Conservation (phyloP, 2,797 vertebrate species). For the Notoglanidium macrostoma region DNA sequence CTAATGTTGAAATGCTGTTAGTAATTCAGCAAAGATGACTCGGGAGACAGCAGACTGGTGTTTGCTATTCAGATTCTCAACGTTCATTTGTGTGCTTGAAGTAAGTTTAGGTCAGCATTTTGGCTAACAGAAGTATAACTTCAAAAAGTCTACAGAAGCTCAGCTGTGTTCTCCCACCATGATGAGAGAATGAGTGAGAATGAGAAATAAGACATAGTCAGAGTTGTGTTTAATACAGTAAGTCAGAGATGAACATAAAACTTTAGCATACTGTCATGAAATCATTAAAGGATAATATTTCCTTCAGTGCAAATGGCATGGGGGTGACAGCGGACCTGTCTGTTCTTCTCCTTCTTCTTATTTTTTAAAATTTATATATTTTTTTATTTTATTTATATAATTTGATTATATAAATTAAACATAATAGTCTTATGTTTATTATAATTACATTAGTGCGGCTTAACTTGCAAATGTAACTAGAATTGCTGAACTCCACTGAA, state of each 20-base stretch:
- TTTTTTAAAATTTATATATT: not conserved
- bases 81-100: not conserved
- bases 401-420: not conserved
- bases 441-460: not conserved
- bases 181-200: too few species aligned
- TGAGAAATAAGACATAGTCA: not conserved
- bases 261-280: not conserved
- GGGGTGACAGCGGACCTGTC: not conserved
- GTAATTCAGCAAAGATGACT: constrained; percentile 4
- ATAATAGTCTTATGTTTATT: too few species aligned
- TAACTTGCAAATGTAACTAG: not conserved
- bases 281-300: not conserved
- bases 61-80: not conserved
- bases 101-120: not conserved
- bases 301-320: not conserved
- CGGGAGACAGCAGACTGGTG: not conserved
- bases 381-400: not conserved
- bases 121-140: not conserved
- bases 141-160: not conserved
- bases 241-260: not conserved
- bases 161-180: not conserved
- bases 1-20: not conserved
- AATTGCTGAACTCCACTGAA: not conserved
- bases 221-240: not conserved
- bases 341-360: not conserved